These are phyloP conservation scores for Malurus splendens DNA, from an alignment of 2,797 vertebrate genomes.

Conservation along the genomic window DNA sequence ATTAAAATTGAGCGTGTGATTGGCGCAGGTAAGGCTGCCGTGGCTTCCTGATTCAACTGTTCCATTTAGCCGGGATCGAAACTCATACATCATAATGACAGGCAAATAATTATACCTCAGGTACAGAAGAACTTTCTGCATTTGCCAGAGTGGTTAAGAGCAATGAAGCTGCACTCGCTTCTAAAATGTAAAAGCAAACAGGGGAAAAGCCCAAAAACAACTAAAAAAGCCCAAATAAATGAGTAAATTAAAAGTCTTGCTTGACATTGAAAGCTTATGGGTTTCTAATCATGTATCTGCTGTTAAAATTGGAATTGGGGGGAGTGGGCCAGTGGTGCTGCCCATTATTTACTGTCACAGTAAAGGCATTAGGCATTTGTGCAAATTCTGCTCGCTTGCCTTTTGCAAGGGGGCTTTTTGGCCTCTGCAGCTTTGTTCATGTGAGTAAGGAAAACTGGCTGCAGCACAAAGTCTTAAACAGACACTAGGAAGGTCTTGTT, in stretches of 20 bases:
- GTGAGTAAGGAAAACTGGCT: neutral
- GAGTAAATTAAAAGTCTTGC: slow-evolving; percentile 21
- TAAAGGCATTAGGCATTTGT: neutral
- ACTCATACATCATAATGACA: slow-evolving; percentile 88
- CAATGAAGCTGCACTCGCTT: slow-evolving; percentile 56
- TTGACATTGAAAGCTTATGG: slow-evolving; percentile 17
- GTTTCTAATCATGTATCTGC: slow-evolving; percentile 24
- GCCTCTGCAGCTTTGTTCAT: neutral
- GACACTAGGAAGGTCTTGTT: slow-evolving; percentile 7
- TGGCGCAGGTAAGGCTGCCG: slow-evolving; percentile 90
- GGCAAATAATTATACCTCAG: slow-evolving; percentile 85
- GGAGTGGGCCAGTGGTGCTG: neutral
- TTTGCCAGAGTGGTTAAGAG: slow-evolving; percentile 61
- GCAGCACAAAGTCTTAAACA: neutral
- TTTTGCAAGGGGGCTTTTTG: slow-evolving; percentile 7
- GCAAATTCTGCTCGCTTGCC: neutral
- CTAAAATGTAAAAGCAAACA: slow-evolving; percentile 48
- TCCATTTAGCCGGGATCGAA: slow-evolving; percentile 72
- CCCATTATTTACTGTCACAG: neutral
- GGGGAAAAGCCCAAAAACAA: neutral
- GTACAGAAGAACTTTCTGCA: slow-evolving; percentile 66
- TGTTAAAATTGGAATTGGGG: neutral
- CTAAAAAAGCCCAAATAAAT: neutral
- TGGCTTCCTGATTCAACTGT: slow-evolving; percentile 72
- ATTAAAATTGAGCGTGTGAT: slow-evolving; percentile 99